Base-by-base conservation (phyloP, 35 echinoderm and acorn worm species). In the Ophioderma brevispina region DNA sequence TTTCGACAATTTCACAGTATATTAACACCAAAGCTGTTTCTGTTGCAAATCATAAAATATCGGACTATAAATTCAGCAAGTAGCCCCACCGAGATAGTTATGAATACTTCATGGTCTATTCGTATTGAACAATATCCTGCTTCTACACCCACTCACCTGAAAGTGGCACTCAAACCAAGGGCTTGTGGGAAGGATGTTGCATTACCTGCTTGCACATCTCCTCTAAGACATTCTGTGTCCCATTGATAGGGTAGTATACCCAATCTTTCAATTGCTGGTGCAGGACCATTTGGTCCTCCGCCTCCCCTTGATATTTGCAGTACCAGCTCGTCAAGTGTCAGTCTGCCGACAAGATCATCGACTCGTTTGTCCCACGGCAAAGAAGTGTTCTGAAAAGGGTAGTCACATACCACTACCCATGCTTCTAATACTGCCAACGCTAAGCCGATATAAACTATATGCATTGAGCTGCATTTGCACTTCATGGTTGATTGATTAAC, bases 141-240 rank as follows among this genome's bases (percentile, higher is more conserved):
- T n/a, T n/a, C n/a, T n/a, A 52, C 46, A 52, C 21, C 1, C n/a
- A 70, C 82, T 14, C 25, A 99, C 97, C 90, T 92, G 64, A 99
- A 99, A 31, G 93, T 76, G 25, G 97, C 97, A 78, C 94, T 81
- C 31, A 99, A 64, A 17, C 97, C 97, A 31, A 99, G 64, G 18
- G 97, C 87, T 88, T 99, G 89, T 13, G 97, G 97, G 38, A 95
- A 99, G 19, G 91, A 84, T 59, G 97, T 99, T 34, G 97, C 97
- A 88, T 93, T 91, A 14, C 91, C 94, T 0, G 94, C 91, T 23
- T 81, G 11, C 21, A 88, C 90, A 78, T 94, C 97, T 33, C 97
- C 97, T n/a, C 75, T 90, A 38, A 99, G 56, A 38, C 97, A 99
- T 85, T 95, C 97, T 14, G 91, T 99, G 89, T 93, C 94, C 97